Evolutionary conservation across 2,888 invertebrate genomes (phyloP), one percentile per base, ranked within the genome.

Genomic region (Hymenopus coronatus): DNA sequence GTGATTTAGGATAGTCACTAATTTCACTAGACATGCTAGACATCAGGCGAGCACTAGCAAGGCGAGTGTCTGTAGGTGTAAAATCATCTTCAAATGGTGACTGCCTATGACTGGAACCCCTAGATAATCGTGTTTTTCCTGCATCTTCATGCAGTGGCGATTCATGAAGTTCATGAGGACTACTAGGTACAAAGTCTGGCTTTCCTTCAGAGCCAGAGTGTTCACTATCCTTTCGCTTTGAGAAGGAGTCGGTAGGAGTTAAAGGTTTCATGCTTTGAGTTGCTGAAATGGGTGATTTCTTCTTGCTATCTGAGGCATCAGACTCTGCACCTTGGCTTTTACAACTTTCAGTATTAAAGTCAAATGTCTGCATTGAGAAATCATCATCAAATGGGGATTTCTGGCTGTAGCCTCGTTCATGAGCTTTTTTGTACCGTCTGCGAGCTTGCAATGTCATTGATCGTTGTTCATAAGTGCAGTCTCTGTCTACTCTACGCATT

Each of bases 31-130:
- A 92, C 7, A 91, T 91, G 89, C 92, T 92, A 7, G 91, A 91
- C 28, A 88, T 83, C 9, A 89, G 82, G 84, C 90, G 87, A 4
- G 87, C 88, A 30, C 89, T 89, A 25, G 84, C 28, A 25, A 82
- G 82, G 33, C 90, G 83, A 30, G 89, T 70, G 88, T 90, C 89
- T 54, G 90, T 89, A 85, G 94, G 92, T 0, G 96, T 95, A 91
- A 97, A 97, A 92, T 96, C 96, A 92, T 97, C 96, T 92, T 96
- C 96, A 92, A 96, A 96, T 91, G 95, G 93, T 81, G 93, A 93
- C 93, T 95, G 91, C 93, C 94, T 92, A 30, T 89, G 90, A 87
- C 89, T 88, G 54, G 89, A 89, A n/a, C 89, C 90, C 54, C 90
- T 89, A 7, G 89, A 86, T 28, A 89, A 25, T 54, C 88, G 40